phyloP scores from a whole-genome alignment of 1,140 invertebrate species.

The Bombus soroeensis region DNA sequence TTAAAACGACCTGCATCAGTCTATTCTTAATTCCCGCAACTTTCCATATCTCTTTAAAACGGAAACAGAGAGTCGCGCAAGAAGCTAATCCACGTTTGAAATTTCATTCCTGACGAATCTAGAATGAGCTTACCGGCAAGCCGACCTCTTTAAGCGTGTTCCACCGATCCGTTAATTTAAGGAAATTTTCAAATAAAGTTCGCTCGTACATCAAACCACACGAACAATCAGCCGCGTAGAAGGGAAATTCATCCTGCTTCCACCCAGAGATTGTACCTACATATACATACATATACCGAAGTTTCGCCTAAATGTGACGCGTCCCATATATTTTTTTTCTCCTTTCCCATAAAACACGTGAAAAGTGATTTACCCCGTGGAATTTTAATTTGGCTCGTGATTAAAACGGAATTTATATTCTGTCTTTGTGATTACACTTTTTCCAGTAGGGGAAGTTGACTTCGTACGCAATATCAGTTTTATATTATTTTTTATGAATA shows the following conservation, averaged over 20 bases:
- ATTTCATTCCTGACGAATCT: slow-evolving; percentile 70
- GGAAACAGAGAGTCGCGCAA: slow-evolving; percentile 34
- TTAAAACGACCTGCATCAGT: background rate
- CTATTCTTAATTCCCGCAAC: slow-evolving; percentile 48
- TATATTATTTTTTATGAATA: background rate
- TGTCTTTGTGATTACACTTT: background rate
- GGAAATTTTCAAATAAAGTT: slow-evolving; percentile 37
- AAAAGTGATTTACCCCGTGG: slow-evolving; percentile 18
- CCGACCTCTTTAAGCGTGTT: slow-evolving; percentile 27
- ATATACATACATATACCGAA: background rate
- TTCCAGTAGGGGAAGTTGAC: background rate
- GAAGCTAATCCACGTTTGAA: slow-evolving; percentile 72
- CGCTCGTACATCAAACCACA: slow-evolving; percentile 31
- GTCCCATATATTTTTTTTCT: background rate
- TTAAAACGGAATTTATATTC: slow-evolving; percentile 19
- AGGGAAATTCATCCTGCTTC: slow-evolving; percentile 10
- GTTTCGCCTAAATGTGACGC: slow-evolving; percentile 12
- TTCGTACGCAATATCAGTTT: background rate
- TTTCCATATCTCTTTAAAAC: slow-evolving; percentile 20
- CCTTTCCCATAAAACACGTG: background rate
- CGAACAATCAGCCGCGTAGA: slow-evolving; percentile 15
- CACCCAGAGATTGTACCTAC: background rate
- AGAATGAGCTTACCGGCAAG: slow-evolving; percentile 40
- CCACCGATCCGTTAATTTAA: slow-evolving; percentile 50
- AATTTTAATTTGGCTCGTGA: background rate